These are phyloP conservation scores for Palythoa grandiflora DNA, from an alignment of 92 coral and sea anemone species.

Conservation along the genomic window DNA sequence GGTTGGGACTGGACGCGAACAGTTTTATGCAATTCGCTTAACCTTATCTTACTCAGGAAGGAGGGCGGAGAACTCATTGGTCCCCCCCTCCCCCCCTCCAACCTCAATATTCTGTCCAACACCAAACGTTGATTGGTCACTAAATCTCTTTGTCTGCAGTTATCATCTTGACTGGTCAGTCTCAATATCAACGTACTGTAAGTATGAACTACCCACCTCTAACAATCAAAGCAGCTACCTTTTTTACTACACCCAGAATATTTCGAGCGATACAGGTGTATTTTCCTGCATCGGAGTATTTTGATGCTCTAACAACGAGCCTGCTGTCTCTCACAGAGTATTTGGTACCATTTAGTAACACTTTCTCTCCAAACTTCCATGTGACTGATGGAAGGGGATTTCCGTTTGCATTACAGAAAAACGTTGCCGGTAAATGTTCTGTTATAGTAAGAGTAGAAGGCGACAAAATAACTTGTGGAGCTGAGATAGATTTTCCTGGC, in stretches of 20 bases:
- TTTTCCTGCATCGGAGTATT: conserved; percentile 7
- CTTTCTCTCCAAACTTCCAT: conserved; percentile 6
- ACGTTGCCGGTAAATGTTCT: background rate
- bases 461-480: background rate
- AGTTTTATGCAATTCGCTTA: too few relatives aligned
- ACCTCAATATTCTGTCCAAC: too few relatives aligned
- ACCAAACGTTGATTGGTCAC: too few relatives aligned
- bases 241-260: background rate
- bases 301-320: background rate
- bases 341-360: background rate
- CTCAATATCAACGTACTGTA: too few relatives aligned
- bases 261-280: background rate
- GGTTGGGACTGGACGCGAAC: too few relatives aligned
- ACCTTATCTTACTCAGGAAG: too few relatives aligned
- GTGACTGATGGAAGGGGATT: background rate
- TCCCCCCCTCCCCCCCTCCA: too few relatives aligned
- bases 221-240: background rate
- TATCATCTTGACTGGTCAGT: too few relatives aligned
- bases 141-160: too few relatives aligned
- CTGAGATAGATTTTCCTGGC: conserved; percentile 1
- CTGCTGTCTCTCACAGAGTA: background rate
- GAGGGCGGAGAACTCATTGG: too few relatives aligned
- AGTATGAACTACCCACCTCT: background rate
- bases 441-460: background rate
- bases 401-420: background rate